Conservation (phyloP, 1,140 invertebrate species). For the Sitobion miscanthi region DNA sequence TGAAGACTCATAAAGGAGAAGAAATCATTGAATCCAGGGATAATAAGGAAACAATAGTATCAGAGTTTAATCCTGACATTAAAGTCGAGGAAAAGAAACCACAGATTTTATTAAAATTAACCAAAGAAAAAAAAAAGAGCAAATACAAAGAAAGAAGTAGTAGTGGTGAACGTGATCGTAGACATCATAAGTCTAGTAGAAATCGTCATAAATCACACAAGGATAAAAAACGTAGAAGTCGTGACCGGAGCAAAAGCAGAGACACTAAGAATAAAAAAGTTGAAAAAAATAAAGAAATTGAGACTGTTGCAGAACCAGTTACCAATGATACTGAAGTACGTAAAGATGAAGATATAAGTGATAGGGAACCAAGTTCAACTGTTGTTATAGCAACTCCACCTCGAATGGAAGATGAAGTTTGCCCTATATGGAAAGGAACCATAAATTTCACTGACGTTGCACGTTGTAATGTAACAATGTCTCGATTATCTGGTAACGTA, state of each 20-base stretch:
- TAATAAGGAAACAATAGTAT: slow-evolving; percentile 69
- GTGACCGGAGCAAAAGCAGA: slow-evolving; percentile 47
- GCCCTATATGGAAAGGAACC: slow-evolving; percentile 82
- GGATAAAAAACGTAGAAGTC: slow-evolving; percentile 57
- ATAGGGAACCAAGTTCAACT: slow-evolving; percentile 68
- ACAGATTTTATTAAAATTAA: slow-evolving; percentile 46
- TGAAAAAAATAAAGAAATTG: slow-evolving; percentile 60
- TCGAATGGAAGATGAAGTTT: slow-evolving; percentile 62
- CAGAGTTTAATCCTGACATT: slow-evolving; percentile 67
- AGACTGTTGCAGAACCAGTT: not conserved
- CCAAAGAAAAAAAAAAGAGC: slow-evolving; percentile 61
- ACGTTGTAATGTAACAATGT: slow-evolving; percentile 83
- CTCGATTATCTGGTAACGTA: slow-evolving; percentile 78
- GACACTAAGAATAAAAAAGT: slow-evolving; percentile 58
- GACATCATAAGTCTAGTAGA: slow-evolving; percentile 57
- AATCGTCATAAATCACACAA: slow-evolving; percentile 58
- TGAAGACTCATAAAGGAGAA: slow-evolving; percentile 95
- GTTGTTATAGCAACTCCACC: slow-evolving; percentile 69
- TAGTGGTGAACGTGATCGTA: slow-evolving; percentile 60
- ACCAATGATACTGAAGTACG: not conserved
- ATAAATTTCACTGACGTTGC: slow-evolving; percentile 91
- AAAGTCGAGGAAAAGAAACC: slow-evolving; percentile 57
- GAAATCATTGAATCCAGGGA: slow-evolving; percentile 67
- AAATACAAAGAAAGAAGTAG: slow-evolving; percentile 62
- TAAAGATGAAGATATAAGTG: slow-evolving; percentile 64